Conservation (phyloP, 2,888 invertebrate species). For the Chouioia cunea region DNA sequence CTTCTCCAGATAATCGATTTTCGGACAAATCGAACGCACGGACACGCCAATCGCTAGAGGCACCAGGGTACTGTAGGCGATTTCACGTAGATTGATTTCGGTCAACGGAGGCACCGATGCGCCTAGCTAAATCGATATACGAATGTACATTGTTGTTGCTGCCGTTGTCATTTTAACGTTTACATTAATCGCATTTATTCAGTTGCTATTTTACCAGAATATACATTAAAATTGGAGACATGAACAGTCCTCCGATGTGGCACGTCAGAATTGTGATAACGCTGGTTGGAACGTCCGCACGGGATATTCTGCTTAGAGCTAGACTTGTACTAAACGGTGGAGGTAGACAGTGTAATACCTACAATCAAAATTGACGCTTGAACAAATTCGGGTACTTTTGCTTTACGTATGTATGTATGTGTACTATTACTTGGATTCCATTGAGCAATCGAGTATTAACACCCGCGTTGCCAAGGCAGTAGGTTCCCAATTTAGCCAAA, state of each 20-base stretch:
- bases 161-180: too few species aligned
- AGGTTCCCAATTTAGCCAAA: conserved; percentile 58
- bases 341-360: conserved; percentile 67
- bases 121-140: conserved; percentile 55
- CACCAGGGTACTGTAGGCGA: conserved; percentile 61
- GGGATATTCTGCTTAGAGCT: conserved; percentile 61
- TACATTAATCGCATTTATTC: too few species aligned
- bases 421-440: conserved; percentile 62
- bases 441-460: conserved; percentile 63
- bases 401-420: conserved; percentile 1
- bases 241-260: conserved; percentile 62
- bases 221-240: conserved; percentile 63
- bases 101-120: conserved; percentile 62
- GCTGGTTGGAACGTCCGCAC: conserved; percentile 64
- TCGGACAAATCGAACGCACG: conserved; percentile 46
- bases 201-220: conserved; percentile 63
- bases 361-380: conserved; percentile 43
- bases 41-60: conserved; percentile 61
- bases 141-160: conserved; percentile 9
- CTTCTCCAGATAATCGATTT: conserved; percentile 28
- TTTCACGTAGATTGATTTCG: conserved; percentile 63
- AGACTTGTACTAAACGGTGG: conserved; percentile 64
- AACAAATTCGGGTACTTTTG: neutral
- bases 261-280: conserved; percentile 62
- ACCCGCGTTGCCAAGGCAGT: conserved; percentile 55